phyloP scores from a whole-genome alignment of 2,113 vertebrate species.

The Tragelaphus imberbis region DNA sequence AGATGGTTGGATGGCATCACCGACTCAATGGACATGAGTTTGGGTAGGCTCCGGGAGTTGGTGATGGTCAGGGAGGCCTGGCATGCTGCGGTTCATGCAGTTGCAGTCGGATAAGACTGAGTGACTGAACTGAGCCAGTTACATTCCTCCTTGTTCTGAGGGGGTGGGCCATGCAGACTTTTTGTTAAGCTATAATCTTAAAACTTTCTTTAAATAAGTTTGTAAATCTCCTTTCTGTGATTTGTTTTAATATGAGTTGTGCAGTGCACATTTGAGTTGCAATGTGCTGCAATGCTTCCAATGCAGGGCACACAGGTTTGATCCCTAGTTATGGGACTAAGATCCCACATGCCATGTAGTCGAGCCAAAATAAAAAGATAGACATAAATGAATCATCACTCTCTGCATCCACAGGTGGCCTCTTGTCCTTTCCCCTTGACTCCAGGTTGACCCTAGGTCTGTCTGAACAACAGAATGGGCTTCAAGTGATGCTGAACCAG shows the following conservation, averaged over 20 bases:
- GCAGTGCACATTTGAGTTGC: not conserved
- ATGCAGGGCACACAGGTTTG: not conserved
- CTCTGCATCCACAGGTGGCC: not conserved
- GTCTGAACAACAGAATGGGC: not conserved
- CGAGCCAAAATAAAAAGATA: not conserved
- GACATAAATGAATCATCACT: not conserved
- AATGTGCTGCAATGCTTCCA: not conserved
- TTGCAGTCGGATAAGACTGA: fast-evolving
- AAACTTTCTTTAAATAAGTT: not conserved
- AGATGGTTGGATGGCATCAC: not conserved
- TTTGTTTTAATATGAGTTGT: not conserved
- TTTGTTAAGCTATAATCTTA: not conserved
- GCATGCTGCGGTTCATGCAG: not conserved
- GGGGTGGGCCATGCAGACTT: too few relatives aligned
- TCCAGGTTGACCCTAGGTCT: not conserved
- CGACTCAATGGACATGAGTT: not conserved
- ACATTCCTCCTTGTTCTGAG: not conserved
- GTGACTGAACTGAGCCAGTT: not conserved
- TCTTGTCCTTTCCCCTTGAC: not conserved
- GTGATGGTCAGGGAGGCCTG: not conserved
- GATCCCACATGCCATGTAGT: not conserved
- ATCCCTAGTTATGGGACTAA: not conserved
- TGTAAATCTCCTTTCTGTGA: not conserved
- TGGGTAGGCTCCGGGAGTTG: not conserved
- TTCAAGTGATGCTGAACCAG: not conserved